phyloP scores from a whole-genome alignment of 2,797 vertebrate species.

The Gymnopithys bicolor region DNA sequence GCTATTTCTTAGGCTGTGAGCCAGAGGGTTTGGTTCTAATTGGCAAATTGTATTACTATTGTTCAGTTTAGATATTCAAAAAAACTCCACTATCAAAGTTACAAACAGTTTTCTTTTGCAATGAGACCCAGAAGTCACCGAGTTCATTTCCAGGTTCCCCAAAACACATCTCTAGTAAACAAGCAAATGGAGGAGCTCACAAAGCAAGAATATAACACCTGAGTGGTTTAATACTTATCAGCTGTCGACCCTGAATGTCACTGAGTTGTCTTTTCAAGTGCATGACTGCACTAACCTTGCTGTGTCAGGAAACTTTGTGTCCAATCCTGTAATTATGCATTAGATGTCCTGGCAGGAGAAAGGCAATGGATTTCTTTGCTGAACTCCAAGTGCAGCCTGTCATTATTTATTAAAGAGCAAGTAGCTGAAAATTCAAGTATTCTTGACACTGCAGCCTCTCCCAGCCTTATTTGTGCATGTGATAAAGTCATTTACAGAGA shows the following conservation, averaged over 20 bases:
- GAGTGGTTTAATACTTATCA: neutral
- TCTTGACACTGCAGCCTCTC: slow-evolving; percentile 12
- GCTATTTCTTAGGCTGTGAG: neutral
- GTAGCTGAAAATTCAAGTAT: neutral
- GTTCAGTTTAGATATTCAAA: neutral
- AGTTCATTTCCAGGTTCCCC: neutral
- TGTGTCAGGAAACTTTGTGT: slow-evolving; percentile 15
- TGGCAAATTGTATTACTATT: neutral
- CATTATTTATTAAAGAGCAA: slow-evolving; percentile 57
- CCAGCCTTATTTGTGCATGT: neutral
- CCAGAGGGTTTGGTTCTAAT: neutral
- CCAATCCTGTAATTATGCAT: slow-evolving; percentile 3
- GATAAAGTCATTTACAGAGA: neutral
- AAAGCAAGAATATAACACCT: neutral
- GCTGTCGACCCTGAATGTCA: neutral
- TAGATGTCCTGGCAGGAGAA: slow-evolving; percentile 23
- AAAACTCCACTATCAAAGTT: neutral
- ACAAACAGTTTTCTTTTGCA: neutral
- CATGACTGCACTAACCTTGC: slow-evolving; percentile 36
- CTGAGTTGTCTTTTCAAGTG: neutral
- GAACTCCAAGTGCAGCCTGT: slow-evolving; percentile 8
- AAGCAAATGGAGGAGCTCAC: neutral
- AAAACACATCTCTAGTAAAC: neutral
- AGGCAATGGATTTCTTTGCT: neutral
- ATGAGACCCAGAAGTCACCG: neutral